Evolutionary conservation across 2,888 invertebrate species (phyloP).

Genomic region (Pristionchus japonicus): DNA sequence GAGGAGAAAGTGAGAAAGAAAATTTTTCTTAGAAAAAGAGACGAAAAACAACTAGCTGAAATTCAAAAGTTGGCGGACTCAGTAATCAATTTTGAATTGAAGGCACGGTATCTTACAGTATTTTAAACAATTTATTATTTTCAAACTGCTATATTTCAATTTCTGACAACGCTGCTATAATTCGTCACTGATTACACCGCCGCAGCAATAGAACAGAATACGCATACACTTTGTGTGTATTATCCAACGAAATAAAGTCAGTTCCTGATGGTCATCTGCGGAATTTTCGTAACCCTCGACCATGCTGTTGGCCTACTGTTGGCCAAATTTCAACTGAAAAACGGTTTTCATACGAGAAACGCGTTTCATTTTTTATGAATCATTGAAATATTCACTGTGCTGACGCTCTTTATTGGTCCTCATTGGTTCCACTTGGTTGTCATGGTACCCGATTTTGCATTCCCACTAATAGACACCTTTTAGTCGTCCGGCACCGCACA

Average conservation of each 20-base stretch:
- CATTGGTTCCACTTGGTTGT: not conserved
- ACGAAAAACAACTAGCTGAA: no score
- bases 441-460: not conserved
- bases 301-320: not conserved
- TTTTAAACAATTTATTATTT: no score
- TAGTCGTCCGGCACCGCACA: constrained; percentile 32
- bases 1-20: not conserved
- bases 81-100: no score
- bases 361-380: not conserved
- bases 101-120: no score
- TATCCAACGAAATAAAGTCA: not conserved
- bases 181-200: no score
- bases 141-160: no score
- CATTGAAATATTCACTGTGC: no score
- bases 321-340: constrained; percentile 24
- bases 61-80: no score
- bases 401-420: not conserved
- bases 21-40: no score
- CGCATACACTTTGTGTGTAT: no score
- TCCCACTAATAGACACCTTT: not conserved
- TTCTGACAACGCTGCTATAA: no score
- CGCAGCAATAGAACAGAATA: no score
- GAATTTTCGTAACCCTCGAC: not conserved
- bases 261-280: not conserved
- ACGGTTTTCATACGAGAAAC: constrained; percentile 7